Conservation (phyloP, 2,113 vertebrate genomes). For the Micromys minutus region DNA sequence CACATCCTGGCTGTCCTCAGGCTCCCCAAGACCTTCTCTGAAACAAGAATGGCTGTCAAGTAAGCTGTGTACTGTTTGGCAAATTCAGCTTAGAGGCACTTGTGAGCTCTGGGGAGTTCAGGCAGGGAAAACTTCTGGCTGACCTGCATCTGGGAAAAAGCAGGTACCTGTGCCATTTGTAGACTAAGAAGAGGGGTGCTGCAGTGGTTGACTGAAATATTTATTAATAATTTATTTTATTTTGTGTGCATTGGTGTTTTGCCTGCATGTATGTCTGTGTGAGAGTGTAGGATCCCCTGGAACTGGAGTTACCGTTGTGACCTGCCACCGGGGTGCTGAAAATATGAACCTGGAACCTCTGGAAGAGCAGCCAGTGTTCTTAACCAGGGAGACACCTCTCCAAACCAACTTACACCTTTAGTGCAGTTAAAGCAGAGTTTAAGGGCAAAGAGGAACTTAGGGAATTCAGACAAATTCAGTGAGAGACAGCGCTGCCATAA, state of each 20-base stretch:
- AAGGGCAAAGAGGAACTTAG: neutral
- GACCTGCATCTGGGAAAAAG: no score
- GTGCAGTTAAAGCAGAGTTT: neutral
- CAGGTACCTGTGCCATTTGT: neutral
- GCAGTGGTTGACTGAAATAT: neutral
- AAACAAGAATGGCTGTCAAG: no score
- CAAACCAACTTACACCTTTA: neutral
- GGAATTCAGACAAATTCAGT: neutral
- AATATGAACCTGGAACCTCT: neutral
- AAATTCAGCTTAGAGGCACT: no score
- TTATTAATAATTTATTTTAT: neutral
- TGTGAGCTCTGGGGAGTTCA: neutral
- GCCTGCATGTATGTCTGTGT: neutral
- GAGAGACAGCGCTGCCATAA: no score
- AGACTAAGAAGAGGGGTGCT: neutral
- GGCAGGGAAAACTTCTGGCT: no score
- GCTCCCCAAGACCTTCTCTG: neutral
- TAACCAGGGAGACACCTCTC: neutral
- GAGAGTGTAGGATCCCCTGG: neutral
- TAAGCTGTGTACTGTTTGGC: neutral
- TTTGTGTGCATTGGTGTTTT: neutral
- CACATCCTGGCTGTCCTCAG: neutral
- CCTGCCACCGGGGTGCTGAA: neutral
- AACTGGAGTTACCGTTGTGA: neutral
- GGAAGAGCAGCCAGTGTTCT: neutral